phyloP scores from a whole-genome alignment of 2,113 vertebrate species.

The Trichomycterus rosablanca region DNA sequence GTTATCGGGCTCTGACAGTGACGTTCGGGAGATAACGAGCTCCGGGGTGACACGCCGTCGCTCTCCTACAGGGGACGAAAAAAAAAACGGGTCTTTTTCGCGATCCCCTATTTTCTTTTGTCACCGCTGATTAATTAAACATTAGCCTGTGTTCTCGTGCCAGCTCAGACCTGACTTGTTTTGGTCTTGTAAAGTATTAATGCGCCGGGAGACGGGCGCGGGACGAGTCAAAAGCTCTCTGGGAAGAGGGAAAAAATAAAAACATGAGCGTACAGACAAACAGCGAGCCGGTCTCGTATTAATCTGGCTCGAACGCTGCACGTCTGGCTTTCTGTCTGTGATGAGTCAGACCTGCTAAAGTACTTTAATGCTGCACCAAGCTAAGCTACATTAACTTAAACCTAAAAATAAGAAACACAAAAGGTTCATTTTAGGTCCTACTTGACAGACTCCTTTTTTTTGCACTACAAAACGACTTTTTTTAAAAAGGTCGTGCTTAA shows the following conservation, averaged over 20 bases:
- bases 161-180: conserved; percentile 62
- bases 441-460: too few relatives aligned
- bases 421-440: too few relatives aligned
- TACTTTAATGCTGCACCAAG: too few relatives aligned
- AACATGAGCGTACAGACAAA: conserved; percentile 57
- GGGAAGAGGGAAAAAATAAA: conserved; percentile 33
- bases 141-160: conserved; percentile 62
- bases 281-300: too few relatives aligned
- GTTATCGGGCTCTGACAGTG: conserved; percentile 58
- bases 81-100: conserved; percentile 51
- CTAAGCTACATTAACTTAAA: too few relatives aligned
- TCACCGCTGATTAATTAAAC: conserved; percentile 75
- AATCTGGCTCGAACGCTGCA: conserved; percentile 44
- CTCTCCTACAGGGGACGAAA: conserved; percentile 51
- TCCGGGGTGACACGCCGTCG: conserved; percentile 37
- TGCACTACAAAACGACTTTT: too few relatives aligned
- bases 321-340: conserved; percentile 15
- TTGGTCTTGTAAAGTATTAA: conserved; percentile 67
- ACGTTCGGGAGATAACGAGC: conserved; percentile 52
- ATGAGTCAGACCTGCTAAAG: not conserved
- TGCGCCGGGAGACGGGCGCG: conserved; percentile 50
- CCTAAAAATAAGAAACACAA: too few relatives aligned
- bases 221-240: conserved; percentile 48
- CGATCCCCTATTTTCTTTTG: conserved; percentile 70
- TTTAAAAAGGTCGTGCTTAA: too few relatives aligned